Conservation (phyloP, 1,140 invertebrate species). For the Drosophila carrolli region DNA sequence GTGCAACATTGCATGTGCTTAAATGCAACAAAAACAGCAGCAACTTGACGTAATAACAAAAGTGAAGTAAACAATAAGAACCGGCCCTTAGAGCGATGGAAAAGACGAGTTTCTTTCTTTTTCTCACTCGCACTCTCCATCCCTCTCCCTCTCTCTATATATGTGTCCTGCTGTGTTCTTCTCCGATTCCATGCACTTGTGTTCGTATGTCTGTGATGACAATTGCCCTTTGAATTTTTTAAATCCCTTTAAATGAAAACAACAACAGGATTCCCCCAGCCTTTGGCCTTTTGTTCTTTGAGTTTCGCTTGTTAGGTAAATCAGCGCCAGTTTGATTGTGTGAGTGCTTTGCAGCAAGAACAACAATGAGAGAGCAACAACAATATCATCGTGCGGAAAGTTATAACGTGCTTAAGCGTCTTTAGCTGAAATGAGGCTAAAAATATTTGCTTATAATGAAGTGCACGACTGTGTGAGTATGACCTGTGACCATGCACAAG, state of each 20-base stretch:
- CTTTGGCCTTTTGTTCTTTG: slow-evolving; percentile 67
- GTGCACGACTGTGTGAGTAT: slow-evolving; percentile 58
- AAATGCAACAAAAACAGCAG: slow-evolving; percentile 54
- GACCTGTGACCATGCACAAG: slow-evolving; percentile 58
- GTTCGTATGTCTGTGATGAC: slow-evolving; percentile 52
- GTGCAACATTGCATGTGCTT: slow-evolving; percentile 65
- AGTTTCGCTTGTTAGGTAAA: slow-evolving; percentile 75
- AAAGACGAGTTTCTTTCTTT: slow-evolving; percentile 64
- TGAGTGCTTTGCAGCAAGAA: slow-evolving; percentile 34
- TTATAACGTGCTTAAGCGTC: slow-evolving; percentile 82
- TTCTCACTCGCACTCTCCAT: background rate
- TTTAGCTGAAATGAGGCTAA: slow-evolving; percentile 81
- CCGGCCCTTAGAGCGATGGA: slow-evolving; percentile 45
- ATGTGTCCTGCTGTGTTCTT: slow-evolving; percentile 8
- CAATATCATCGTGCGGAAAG: slow-evolving; percentile 47
- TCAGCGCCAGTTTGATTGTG: slow-evolving; percentile 61
- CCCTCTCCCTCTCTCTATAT: background rate
- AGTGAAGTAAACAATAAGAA: slow-evolving; percentile 76
- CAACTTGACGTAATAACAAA: slow-evolving; percentile 66
- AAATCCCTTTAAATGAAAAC: slow-evolving; percentile 83
- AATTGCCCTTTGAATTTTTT: slow-evolving; percentile 83
- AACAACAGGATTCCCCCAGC: slow-evolving; percentile 61
- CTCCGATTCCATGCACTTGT: slow-evolving; percentile 18
- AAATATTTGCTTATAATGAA: slow-evolving; percentile 78
- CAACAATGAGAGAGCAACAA: slow-evolving; percentile 35